Conservation (phyloP, 2,113 vertebrate species). For the Hippocampus mohnikei region DNA sequence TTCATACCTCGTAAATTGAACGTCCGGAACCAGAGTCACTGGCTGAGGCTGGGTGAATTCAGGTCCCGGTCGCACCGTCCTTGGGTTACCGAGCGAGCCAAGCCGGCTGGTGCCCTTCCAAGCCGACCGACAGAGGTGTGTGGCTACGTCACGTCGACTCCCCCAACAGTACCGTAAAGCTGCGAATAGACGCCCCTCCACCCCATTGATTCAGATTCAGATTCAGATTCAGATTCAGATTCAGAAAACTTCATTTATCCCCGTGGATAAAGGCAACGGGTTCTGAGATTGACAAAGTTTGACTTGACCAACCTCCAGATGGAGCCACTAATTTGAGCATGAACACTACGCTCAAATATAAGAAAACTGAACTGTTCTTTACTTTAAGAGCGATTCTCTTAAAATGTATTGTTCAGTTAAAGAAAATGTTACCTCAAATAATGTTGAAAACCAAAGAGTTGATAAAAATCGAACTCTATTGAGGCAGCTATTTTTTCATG, state of each 20-base stretch:
- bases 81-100: conserved; percentile 31
- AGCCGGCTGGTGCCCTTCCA: conserved; percentile 56
- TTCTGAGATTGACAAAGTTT: no score
- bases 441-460: no score
- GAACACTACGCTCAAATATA: no score
- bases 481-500: not conserved
- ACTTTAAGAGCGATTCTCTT: not conserved
- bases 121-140: conserved; percentile 51
- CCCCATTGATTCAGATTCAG: no score
- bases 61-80: conserved; percentile 33
- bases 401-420: not conserved
- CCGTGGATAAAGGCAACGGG: no score
- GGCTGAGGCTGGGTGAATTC: not conserved
- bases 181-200: conserved; percentile 31
- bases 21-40: not conserved
- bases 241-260: no score
- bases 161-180: conserved; percentile 59
- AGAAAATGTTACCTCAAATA: not conserved
- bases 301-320: no score
- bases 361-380: not conserved
- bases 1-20: not conserved
- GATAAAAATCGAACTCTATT: not conserved
- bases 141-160: conserved; percentile 37
- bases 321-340: no score
- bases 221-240: no score